Evolutionary conservation across 2,113 vertebrate species (phyloP), one percentile per base, ranked within the genome.

Genomic region (Gobio gobio): DNA sequence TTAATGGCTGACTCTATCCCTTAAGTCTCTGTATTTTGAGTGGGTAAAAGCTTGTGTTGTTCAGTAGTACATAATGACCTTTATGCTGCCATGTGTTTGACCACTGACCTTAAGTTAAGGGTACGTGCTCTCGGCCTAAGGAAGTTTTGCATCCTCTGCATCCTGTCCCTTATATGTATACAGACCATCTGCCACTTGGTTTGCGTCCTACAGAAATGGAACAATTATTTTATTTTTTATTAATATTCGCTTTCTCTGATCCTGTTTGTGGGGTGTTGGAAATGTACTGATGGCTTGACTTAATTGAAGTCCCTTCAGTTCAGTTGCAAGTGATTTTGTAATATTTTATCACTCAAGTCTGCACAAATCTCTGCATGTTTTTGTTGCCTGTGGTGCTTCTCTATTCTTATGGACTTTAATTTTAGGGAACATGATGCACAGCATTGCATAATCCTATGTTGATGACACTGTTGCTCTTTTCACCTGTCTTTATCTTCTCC

Each of bases 401-500:
- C 58, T n/a, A 24, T 9, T 8, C 9, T 3, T 56, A 56, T 56
- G 18, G 54, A 18, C 54, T 61, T 61, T 24, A 12, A 24, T 26
- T 13, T 61, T 20, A 7, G 5, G 10, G n/a, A 12, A 4, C 3
- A 10, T 24, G 59, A 26, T 61, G 22, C 10, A 45, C 43, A 9
- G 43, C 45, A 24, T 61, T n/a, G 9, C n/a, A 12, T 12, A 12
- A 61, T 63, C n/a, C 10, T 63, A 56, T 22, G 18, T 56, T 56
- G 18, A 56, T 47, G 36, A 8, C 43, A 49, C 13, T 49, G 22
- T 12, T 74, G 72, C 13, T 49, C 26, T 13, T 74, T 18, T 26
- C 10, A 49, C 47, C 26, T 2, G 13, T 49, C 47, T 51, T n/a
- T n/a, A 33, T 58, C 18, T 36, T 77, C 14, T 83, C 89, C 77